Evolutionary conservation across 2,113 vertebrate species (phyloP).

Genomic region (Mystacornis crossleyi): DNA sequence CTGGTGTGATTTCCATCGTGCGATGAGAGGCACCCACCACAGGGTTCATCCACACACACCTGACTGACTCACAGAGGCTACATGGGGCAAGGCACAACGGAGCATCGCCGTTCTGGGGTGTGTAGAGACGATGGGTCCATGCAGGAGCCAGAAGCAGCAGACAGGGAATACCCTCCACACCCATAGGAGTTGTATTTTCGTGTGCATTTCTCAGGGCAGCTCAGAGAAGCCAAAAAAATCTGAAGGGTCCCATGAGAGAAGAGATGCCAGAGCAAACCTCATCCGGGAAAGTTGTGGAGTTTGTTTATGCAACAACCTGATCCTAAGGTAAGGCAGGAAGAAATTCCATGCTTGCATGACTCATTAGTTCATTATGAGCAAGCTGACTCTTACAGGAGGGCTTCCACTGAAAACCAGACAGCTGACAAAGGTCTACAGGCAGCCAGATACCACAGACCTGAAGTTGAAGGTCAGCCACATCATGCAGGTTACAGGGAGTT

Average conservation of each 20-base stretch:
- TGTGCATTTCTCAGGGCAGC: background rate
- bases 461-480: background rate
- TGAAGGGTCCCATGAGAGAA: background rate
- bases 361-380: background rate
- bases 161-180: background rate
- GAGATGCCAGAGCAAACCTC: background rate
- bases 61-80: background rate
- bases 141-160: background rate
- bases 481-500: background rate
- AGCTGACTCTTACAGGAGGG: background rate
- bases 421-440: background rate
- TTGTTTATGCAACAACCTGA: background rate
- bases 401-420: background rate
- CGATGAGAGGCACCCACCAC: background rate
- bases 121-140: fast-evolving
- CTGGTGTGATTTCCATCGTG: background rate
- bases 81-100: fast-evolving
- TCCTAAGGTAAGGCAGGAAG: background rate
- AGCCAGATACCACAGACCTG: background rate
- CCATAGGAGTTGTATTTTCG: background rate
- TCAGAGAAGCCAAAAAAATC: background rate
- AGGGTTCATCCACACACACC: background rate
- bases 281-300: background rate
- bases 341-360: background rate
- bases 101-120: fast-evolving